Evolutionary conservation across 2,888 invertebrate genomes (phyloP), one percentile per base, ranked within the genome.

Genomic region (Chaetogeoica ovagalla): DNA sequence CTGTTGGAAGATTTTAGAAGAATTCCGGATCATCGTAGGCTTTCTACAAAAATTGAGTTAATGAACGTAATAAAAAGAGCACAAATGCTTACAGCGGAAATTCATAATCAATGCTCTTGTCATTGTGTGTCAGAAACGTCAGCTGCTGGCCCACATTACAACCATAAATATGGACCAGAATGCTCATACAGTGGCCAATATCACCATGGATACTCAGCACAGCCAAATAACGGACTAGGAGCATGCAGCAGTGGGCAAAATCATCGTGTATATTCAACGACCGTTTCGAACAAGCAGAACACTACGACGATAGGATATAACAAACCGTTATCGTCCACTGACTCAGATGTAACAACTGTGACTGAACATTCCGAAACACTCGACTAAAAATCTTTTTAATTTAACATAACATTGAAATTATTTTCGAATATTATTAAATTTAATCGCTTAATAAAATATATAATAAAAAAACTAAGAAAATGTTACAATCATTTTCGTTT

Each of bases 11-110:
- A 66, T 66, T 66, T 66, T 48, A 66, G 30, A 66, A 66, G 21
- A 23, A 66, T 66, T 66, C 66, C 48, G 48, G 66, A 48, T 48
- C 21, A 66, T 48, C 48, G 48, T 21, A 66, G 48, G 66, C 66
- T 66, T 66, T 66, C 66, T 48, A 66, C 66, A 66, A 66, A 66
- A 66, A 66, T 66, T 9, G 48, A 48, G 21, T 48, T 48, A 48
- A 15, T 66, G 48, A 21, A 23, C 48, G 48, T 66, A 21, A 66
- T 66, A 66, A 66, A 63, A 66, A 66, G 43, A 66, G 21, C 66
- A 48, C 66, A 66, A 66, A 66, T 21, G 21, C 66, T 65, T 65
- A 65, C 19, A 65, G 0, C 5, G 52, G 52, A 68, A 68, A 68
- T 68, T 68, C 15, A 21, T 68, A 17, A 68, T 52, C 68, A 62